These are phyloP conservation scores for Trissolcus japonicus DNA, from an alignment of 2,888 invertebrate species.

Conservation along the genomic window DNA sequence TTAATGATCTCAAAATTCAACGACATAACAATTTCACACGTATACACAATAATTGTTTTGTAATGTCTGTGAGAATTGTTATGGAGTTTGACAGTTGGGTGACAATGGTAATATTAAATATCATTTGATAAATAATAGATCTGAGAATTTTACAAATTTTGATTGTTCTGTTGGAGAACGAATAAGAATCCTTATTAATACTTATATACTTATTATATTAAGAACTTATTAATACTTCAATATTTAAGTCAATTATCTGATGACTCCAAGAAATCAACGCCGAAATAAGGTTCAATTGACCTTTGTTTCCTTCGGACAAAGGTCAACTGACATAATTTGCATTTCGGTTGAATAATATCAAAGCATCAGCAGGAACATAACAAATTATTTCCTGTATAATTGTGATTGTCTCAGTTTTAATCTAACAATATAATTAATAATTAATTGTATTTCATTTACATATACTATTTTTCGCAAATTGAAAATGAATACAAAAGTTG, in stretches of 20 bases:
- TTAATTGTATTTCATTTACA: neutral
- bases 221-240: too few species aligned
- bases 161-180: neutral
- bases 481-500: neutral
- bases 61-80: neutral
- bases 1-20: neutral
- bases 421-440: neutral
- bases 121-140: neutral
- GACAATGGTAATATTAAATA: neutral
- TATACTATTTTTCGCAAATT: neutral
- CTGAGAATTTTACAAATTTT: neutral
- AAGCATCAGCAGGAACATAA: constrained; percentile 64
- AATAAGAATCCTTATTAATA: neutral
- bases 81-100: neutral
- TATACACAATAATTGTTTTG: neutral
- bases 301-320: constrained; percentile 62
- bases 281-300: constrained; percentile 60
- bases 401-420: constrained; percentile 26
- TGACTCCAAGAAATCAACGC: too few species aligned
- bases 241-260: too few species aligned
- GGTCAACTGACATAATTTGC: constrained; percentile 65
- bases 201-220: too few species aligned
- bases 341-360: constrained; percentile 62
- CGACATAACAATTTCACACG: neutral
- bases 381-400: constrained; percentile 68